phyloP scores from a whole-genome alignment of 2,888 invertebrate species.

The Drosophila testacea region DNA sequence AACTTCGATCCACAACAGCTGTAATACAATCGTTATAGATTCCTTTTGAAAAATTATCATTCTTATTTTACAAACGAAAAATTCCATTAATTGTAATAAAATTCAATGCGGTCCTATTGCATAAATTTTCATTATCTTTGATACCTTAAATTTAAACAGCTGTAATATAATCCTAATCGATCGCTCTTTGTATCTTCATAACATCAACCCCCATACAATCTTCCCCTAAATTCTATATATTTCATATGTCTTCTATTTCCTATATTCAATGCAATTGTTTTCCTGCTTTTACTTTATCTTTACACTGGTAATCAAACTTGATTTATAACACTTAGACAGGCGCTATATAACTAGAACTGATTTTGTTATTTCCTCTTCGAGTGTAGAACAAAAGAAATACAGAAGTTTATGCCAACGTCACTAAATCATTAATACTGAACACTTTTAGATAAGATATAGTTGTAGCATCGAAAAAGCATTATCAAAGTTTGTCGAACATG shows the following conservation, averaged over 20 bases:
- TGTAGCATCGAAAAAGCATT: conserved; percentile 5
- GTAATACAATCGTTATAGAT: conserved; percentile 5
- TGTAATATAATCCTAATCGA: conserved; percentile 1
- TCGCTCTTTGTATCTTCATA: neutral
- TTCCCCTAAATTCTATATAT: too few relatives aligned
- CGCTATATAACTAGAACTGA: conserved; percentile 1
- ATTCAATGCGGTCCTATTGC: neutral
- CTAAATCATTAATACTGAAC: conserved; percentile 38
- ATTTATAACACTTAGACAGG: neutral
- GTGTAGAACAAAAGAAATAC: neutral
- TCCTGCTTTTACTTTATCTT: conserved; percentile 1
- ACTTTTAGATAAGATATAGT: conserved; percentile 58
- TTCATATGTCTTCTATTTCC: too few relatives aligned
- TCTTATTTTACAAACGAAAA: neutral
- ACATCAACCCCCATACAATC: too few relatives aligned
- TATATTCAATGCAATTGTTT: too few relatives aligned
- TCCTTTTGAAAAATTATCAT: neutral
- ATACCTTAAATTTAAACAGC: neutral
- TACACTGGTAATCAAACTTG: conserved; percentile 1
- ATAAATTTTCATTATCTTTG: neutral
- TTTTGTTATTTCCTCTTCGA: conserved; percentile 1
- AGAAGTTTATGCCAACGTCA: conserved; percentile 26
- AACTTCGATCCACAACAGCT: neutral
- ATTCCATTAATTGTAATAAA: neutral
- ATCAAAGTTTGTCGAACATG: conserved; percentile 12